Percentiles rank a stretch among this genome's conserved stretches.
Evolutionary conservation across 2,113 vertebrate species (phyloP).

Genomic region (Chaetura pelagica): DNA sequence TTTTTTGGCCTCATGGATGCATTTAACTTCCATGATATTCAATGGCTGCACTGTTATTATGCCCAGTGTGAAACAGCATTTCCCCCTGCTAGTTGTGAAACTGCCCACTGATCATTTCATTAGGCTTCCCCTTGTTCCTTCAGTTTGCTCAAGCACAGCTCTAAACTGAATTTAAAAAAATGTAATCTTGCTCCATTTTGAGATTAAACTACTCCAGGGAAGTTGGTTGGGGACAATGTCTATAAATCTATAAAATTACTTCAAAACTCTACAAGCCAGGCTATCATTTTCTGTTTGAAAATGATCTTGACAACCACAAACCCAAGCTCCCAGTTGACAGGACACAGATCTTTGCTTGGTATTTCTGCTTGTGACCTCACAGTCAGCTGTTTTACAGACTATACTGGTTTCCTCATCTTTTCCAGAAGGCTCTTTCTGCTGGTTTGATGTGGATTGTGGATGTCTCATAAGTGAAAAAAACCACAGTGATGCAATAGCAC

Average conservation of each 20-base stretch:
- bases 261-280: background rate
- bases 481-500: background rate
- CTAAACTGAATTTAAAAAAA: background rate
- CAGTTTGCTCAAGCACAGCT: background rate
- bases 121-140: background rate
- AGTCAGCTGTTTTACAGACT: background rate
- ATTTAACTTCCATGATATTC: background rate
- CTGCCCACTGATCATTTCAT: background rate
- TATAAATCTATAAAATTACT: background rate
- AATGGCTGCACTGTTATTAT: background rate
- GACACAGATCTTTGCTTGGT: background rate
- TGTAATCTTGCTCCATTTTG: background rate
- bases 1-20: background rate
- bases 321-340: background rate
- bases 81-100: background rate
- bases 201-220: background rate
- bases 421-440: background rate
- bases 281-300: constrained; percentile 5
- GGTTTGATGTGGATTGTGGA: background rate
- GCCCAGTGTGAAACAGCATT: background rate
- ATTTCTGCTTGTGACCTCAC: background rate
- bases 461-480: background rate
- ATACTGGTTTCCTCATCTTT: background rate
- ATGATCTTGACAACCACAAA: background rate
- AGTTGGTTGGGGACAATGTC: background rate